Base-by-base conservation (phyloP, 2,888 invertebrate genomes). In the Ophraella communa region DNA sequence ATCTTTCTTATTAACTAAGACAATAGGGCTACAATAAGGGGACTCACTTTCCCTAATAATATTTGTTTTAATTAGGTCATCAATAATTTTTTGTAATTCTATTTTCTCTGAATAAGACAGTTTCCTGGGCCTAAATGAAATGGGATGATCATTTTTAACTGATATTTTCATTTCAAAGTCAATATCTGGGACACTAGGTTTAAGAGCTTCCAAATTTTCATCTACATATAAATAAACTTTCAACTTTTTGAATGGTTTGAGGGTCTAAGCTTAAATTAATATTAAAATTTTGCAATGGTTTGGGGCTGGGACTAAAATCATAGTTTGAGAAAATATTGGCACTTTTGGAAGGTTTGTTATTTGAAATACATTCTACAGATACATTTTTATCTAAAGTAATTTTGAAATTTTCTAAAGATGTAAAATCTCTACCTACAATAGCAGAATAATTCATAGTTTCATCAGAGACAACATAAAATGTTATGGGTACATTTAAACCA, bases 1-100 rank as follows among this genome's bases (percentile, higher is more conserved):
- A 77, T 62, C 10, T 56, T 66, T 63, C 51, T 63, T 66, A 5
- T 18, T 17, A 11, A 66, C 55, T 21, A 66, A 42, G 1, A 63
- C 52, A 55, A 66, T 59, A 4, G 61, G 57, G 8, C 52, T 44
- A 52, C 47, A 30, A 47, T 60, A 60, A 35, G 54, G 30, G 18
- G 64, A 66, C 33, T 47, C 11, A 21, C 66, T 54, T 33, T 33
- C 39, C 21, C 49, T 47, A 49, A 66, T 66, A 47, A 61, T 55
- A 24, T 45, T 33, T 33, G 49, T 42, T 24, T 30, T 10, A 47
- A 68, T 33, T 27, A 64, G 47, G 39, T 62, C 62, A 55, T 64
- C 62, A 27, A 69, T 30, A 49, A 69, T 62, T 45, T 64, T 44
- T 45, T 55, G 33, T 18, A 67, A 60, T 53, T 69, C 54, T 17